Evolutionary conservation across 2,113 vertebrate species (phyloP), one percentile per base, ranked within the genome.

Genomic region (Narcine bancroftii): DNA sequence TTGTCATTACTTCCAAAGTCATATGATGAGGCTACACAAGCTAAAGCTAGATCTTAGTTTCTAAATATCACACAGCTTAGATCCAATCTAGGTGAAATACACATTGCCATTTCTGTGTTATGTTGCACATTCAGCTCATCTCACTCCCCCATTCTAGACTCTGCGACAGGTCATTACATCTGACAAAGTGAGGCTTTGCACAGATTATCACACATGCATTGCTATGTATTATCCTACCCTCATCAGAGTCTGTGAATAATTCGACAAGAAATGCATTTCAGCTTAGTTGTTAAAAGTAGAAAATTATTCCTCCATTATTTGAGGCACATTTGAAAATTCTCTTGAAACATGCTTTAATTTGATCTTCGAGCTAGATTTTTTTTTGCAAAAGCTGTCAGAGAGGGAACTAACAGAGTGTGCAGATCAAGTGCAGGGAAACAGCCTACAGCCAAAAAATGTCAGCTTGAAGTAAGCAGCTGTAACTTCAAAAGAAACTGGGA

Each of bases 381-480:
- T n/a, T 42, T 47, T 45, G 26, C 53, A 87, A 87, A n/a, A 17
- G 33, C 81, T 85, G 33, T n/a, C 81, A 60, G 81, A n/a, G 81
- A 83, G 47, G 81, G 50, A 85, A 36, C 81, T 87, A 87, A 85
- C 50, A 17, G 83, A 33, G 89, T 47, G 65, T 33, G 39, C 39
- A 47, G 89, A 87, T 17, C 15, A 87, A 71, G 39, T 47, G 89
- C 24, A 33, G 24, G 29, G 89, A 91, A 33, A 71, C 89, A 91
- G 36, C 89, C 89, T 91, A 10, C 42, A 91, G 89, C 63, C 65
- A 91, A 69, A 91, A n/a, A 26, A 69, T 91, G 89, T 91, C 60
- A 69, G 65, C 3, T 60, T 87, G 81, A 87, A 87, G 56, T 87
- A 87, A 60, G 81, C 81, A 87, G 81, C 81, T 87, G 81, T 87